A percentile compares a stretch with the other conserved stretches of the same genome.
phyloP scores from a whole-genome alignment of 2,888 invertebrate genomes.

The Cremastinae sp. region DNA sequence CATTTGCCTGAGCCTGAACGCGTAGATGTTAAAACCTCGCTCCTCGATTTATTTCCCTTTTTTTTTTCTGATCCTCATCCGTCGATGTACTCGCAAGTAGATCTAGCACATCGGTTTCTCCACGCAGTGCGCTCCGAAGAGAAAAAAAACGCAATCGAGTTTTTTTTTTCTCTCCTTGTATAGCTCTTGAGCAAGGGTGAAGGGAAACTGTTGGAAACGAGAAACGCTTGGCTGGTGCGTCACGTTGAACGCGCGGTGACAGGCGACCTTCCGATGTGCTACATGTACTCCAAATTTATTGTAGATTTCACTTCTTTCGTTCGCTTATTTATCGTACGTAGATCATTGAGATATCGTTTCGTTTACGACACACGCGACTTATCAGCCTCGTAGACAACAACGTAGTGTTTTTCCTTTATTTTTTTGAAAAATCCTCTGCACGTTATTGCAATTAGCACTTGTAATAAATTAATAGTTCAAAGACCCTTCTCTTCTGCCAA shows the following conservation, averaged over 20 bases:
- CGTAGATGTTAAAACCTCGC: constrained; percentile 20
- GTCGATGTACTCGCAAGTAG: constrained; percentile 7
- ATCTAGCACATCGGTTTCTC: constrained; percentile 9
- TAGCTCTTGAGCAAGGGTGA: constrained; percentile 21
- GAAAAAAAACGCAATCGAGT: constrained; percentile 6
- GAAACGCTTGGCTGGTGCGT: constrained; percentile 52
- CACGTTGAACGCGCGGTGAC: constrained; percentile 50
- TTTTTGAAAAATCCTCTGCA: too few relatives aligned
- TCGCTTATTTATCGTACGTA: constrained; percentile 9
- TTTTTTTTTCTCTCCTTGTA: constrained; percentile 5
- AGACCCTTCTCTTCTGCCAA: too few relatives aligned
- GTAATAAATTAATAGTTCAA: too few relatives aligned
- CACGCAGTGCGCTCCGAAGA: neutral
- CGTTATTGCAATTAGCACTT: too few relatives aligned
- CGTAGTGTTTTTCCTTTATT: too few relatives aligned
- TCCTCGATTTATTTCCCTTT: constrained; percentile 6
- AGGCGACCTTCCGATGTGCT: constrained; percentile 47
- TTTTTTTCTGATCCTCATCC: too few relatives aligned
- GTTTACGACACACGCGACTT: too few relatives aligned
- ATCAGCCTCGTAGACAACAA: too few relatives aligned
- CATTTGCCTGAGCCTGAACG: constrained; percentile 38
- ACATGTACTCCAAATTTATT: neutral
- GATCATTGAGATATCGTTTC: neutral
- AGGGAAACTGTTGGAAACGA: constrained; percentile 28
- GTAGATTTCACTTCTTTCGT: neutral